Conservation (phyloP, 2,113 vertebrate genomes). For the Notechis scutatus region DNA sequence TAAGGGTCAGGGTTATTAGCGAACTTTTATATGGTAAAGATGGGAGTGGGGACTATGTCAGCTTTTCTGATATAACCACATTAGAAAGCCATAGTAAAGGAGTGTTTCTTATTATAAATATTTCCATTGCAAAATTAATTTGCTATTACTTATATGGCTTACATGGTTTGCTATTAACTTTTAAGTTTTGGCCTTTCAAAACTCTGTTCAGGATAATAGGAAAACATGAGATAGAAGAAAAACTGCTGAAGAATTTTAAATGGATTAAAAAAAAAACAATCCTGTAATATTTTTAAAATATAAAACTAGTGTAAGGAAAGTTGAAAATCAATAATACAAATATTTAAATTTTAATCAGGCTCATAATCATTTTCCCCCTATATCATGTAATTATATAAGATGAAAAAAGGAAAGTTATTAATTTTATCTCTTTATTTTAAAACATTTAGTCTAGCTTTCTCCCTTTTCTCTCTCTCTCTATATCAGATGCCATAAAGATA, state of each 20-base stretch:
- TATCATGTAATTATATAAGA: background rate
- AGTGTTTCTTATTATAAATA: background rate
- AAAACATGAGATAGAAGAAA: background rate
- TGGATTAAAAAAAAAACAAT: background rate
- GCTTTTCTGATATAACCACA: background rate
- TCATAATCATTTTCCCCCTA: background rate
- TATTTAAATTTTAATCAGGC: background rate
- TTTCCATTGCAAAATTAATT: background rate
- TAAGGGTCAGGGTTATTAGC: background rate
- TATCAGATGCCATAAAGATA: background rate
- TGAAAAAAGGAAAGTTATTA: constrained; percentile 13
- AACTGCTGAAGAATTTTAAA: background rate
- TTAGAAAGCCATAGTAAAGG: background rate
- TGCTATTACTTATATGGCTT: background rate
- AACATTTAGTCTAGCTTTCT: background rate
- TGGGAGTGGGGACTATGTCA: background rate
- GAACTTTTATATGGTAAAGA: background rate
- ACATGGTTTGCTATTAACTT: background rate
- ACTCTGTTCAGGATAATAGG: background rate
- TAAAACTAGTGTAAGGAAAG: background rate
- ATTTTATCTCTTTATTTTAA: background rate
- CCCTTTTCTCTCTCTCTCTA: background rate
- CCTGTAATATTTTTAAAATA: background rate
- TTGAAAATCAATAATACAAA: background rate
- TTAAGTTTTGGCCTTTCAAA: background rate